A percentile compares a stretch with the other conserved stretches of the same genome.
These are phyloP conservation scores for Lasioglossum calceatum DNA, from an alignment of 2,888 invertebrate genomes.

Conservation along the genomic window DNA sequence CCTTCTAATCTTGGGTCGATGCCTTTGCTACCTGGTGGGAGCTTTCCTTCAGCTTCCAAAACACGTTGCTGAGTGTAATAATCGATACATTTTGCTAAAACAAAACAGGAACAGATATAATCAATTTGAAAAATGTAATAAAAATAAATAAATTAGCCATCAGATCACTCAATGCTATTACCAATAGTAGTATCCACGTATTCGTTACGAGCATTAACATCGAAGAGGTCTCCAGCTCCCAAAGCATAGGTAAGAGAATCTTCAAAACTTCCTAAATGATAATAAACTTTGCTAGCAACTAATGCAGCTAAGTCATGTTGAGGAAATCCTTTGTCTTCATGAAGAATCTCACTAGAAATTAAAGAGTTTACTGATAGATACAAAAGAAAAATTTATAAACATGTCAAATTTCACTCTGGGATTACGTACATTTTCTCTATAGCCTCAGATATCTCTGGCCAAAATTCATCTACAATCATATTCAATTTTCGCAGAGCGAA, in stretches of 20 bases:
- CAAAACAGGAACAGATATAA: constrained; percentile 17
- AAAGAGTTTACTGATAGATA: not conserved
- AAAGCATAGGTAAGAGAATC: constrained; percentile 99
- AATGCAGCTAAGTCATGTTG: constrained; percentile 97
- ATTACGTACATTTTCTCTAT: constrained; percentile 96
- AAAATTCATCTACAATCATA: constrained; percentile 98
- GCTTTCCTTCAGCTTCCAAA: constrained; percentile 89
- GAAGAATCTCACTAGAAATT: constrained; percentile 92
- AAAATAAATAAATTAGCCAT: not conserved
- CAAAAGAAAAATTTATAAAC: not conserved
- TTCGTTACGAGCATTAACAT: constrained; percentile 96
- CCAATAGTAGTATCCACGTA: constrained; percentile 98
- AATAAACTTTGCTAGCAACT: constrained; percentile 99
- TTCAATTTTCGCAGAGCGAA: constrained; percentile 97
- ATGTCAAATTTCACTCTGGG: not conserved
- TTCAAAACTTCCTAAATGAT: constrained; percentile 98
- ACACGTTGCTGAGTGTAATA: constrained; percentile 96
- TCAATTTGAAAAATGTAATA: constrained; percentile 7
- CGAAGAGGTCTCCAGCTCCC: constrained; percentile 97
- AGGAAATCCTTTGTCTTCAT: constrained; percentile 95
- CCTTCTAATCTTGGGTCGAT: constrained; percentile 94
- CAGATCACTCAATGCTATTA: constrained; percentile 72
- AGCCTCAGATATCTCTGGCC: constrained; percentile 99
- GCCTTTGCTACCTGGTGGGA: constrained; percentile 86
- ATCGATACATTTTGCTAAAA: constrained; percentile 97